Conservation (phyloP, 2,888 invertebrate species). For the Sepioteuthis lessoniana region DNA sequence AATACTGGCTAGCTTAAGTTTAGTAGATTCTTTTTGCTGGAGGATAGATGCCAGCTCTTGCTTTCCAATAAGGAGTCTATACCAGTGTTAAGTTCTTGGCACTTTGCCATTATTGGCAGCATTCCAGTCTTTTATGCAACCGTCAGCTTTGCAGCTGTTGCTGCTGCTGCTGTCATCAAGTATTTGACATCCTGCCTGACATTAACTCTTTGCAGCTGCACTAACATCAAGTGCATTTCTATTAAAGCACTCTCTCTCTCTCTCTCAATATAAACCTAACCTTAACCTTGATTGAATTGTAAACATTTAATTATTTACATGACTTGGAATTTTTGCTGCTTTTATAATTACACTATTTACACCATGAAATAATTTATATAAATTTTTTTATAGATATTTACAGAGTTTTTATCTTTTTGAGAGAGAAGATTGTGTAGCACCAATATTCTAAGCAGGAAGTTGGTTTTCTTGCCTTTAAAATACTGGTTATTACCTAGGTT, state of each 20-base stretch:
- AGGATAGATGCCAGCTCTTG: conserved; percentile 15
- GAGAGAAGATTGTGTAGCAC: too few relatives aligned
- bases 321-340: too few relatives aligned
- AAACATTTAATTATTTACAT: too few relatives aligned
- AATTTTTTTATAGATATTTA: too few relatives aligned
- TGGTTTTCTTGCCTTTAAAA: too few relatives aligned
- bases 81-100: neutral
- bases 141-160: neutral
- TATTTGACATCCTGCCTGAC: conserved; percentile 17
- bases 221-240: neutral
- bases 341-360: too few relatives aligned
- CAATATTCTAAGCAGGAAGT: too few relatives aligned
- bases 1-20: neutral
- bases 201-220: neutral
- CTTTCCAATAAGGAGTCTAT: neutral
- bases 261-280: too few relatives aligned
- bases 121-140: neutral
- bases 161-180: conserved; percentile 33
- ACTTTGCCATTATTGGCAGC: neutral
- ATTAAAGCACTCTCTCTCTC: neutral
- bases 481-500: too few relatives aligned
- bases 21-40: neutral
- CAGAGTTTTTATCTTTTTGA: too few relatives aligned
- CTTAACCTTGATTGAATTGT: too few relatives aligned
- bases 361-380: too few relatives aligned